Percentiles rank a stretch among this genome's conserved stretches.
phyloP scores from a whole-genome alignment of 2,888 invertebrate genomes.

The Herminia tarsipennalis region DNA sequence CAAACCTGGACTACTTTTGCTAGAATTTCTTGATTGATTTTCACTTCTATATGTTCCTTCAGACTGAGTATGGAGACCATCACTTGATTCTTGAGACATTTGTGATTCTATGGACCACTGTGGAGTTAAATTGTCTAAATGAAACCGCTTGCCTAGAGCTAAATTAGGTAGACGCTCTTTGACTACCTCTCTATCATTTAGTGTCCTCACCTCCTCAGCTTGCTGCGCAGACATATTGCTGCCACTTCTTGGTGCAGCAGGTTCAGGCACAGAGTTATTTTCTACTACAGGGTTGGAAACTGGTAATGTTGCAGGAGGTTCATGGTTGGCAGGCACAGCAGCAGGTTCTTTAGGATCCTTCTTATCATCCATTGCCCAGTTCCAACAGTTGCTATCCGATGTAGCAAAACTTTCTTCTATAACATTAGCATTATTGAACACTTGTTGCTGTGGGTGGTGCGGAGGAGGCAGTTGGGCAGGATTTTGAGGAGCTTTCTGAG shows the following conservation, averaged over 20 bases:
- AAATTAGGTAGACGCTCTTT: constrained; percentile 77
- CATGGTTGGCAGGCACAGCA: constrained; percentile 34
- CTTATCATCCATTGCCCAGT: constrained; percentile 86
- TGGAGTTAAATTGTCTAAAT: constrained; percentile 80
- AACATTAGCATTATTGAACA: constrained; percentile 74
- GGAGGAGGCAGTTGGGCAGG: constrained; percentile 33
- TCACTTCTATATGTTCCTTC: constrained; percentile 87
- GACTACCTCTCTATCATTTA: constrained; percentile 72
- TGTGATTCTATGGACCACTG: constrained; percentile 89
- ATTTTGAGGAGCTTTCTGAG: constrained; percentile 55
- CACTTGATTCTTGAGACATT: constrained; percentile 88
- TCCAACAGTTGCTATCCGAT: constrained; percentile 82
- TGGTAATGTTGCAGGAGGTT: constrained; percentile 34
- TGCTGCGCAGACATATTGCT: constrained; percentile 44
- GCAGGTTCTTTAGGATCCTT: constrained; percentile 51
- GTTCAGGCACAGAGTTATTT: constrained; percentile 46
- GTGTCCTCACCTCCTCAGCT: constrained; percentile 63
- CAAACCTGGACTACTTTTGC: constrained; percentile 75
- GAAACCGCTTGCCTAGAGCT: constrained; percentile 73
- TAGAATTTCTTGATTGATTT: constrained; percentile 84
- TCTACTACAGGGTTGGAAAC: constrained; percentile 43
- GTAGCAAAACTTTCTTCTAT: constrained; percentile 86
- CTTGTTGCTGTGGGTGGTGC: constrained; percentile 46
- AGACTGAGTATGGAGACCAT: constrained; percentile 86
- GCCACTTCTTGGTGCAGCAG: constrained; percentile 38